Base-by-base conservation (phyloP, 2,888 invertebrate species). In the Digitonthophagus gazella region DNA sequence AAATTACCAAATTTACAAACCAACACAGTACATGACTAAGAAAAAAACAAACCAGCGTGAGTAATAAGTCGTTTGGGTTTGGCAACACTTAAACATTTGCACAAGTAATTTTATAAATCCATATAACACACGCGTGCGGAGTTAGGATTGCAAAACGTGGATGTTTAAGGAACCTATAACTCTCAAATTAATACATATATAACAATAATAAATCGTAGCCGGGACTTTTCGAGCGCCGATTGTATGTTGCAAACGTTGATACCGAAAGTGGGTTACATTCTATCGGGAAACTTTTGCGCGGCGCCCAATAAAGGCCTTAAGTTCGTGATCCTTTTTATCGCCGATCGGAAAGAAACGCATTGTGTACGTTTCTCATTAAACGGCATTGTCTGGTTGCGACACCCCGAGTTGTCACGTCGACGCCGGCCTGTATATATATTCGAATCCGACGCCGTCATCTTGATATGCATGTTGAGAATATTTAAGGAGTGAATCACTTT, bases 401-500 rank as follows among this genome's bases (percentile, higher is more conserved):
- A 44, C 28, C 28, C 28, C 28, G 28, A 44, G 28, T 44, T 44
- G 28, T 44, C 28, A 44, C 28, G 28, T 44, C 28, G 28, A 44
- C 28, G 28, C 28, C 28, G 28, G 11, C 28, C 28, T 11, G 28
- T 44, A 44, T 44, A 44, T 44, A 44, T 44, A 44, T 44, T 8
- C 2, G 28, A 44, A 44, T 19, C 15, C 18, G 58, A 16, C 16
- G 57, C 16, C 18, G 15, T 58, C 58, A 58, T 16, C 61, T n/a
- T n/a, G 18, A 61, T 61, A 44, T 44, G 28, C 28, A 44, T 44
- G 28, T 44, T 44, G 18, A 19, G 61, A 61, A 61, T 61, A 6
- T 61, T 61, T 61, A 61, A 61, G 19, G 61, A 18, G 20, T 61
- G 61, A 61, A 16, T 61, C 61, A 61, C n/a, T 14, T 57, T 1